Base-by-base conservation (phyloP, 2,888 invertebrate species). In the Epistrophe eligans region DNA sequence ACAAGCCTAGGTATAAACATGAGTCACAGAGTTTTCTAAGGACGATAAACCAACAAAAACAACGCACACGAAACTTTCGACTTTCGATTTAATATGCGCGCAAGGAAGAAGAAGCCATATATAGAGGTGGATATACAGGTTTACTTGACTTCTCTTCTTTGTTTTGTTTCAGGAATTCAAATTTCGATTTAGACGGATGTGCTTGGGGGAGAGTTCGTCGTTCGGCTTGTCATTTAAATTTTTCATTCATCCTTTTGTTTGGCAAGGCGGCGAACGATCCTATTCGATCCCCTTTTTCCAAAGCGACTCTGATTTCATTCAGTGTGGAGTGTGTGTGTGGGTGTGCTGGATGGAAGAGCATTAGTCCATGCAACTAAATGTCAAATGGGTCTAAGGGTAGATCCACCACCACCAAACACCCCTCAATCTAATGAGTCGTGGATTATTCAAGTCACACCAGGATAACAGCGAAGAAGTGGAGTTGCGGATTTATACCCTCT, bases 401-500 rank as follows among this genome's bases (percentile, higher is more conserved):
- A 50, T 28, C 58, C 19, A n/a, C 45, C 11, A 24, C 38, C 35
- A 38, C 24, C 24, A 24, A n/a, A 24, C 24, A 24, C 32, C 77
- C 45, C 24, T 24, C n/a, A 40, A 24, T 58, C 85, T 79, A 85
- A 85, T 85, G 85, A 85, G 77, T 82, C 85, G 82, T 85, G 82
- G 73, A 85, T 81, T 85, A 85, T 85, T 82, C 85, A 77, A 85
- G 85, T 85, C 85, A 85, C 85, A 85, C 64, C 48, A 32, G 50
- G 45, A 50, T 50, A 48, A n/a, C n/a, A n/a, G n/a, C n/a, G n/a
- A n/a, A n/a, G n/a, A n/a, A n/a, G n/a, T n/a, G 6, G 24, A 50
- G 35, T 24, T 15, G 24, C 43, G 60, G 48, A 28, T 17, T 24
- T 24, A 24, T 24, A 28, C 10, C 11, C 15, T 19, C 17, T 38